Base-by-base conservation (phyloP, 2,113 vertebrate species). In the Upupa epops region DNA sequence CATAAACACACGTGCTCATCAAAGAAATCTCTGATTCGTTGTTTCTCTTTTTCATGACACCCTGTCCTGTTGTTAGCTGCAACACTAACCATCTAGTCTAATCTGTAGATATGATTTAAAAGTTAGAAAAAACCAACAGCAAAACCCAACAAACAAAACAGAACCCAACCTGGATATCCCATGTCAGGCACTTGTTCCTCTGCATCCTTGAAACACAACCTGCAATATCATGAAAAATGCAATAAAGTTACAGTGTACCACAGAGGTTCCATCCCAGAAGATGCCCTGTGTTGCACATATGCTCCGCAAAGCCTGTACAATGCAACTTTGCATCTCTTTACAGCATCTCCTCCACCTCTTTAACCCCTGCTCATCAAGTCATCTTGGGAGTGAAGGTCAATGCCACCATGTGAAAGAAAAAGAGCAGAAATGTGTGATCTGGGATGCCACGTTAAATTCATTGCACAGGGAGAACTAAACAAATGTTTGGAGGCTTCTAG, bases 401-500 rank as follows among this genome's bases (percentile, higher is more conserved):
- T 54, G 40, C 24, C 73, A 60, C 6, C 19, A 15, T 0, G 6
- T 19, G 28, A 29, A 74, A 51, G 22, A 31, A 88, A 84, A 84
- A 71, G 17, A 48, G 5, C 34, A 75, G n/a, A 32, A 77, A 6
- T 48, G 60, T 4, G 13, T 71, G 56, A 74, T 25, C 12, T 51
- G 42, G 24, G 26, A 34, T 87, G 52, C 2, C 3, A 11, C 29
- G 22, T 34, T 83, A 48, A 81, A 78, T 37, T 3, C 49, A 59
- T 13, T 6, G 8, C 49, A 85, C 37, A 54, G 17, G 20, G 32
- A 68, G 14, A n/a, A 56, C 2, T 69, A 58, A 86, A 40, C 40
- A 81, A 75, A 63, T 63, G 13, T 83, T 88, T 93, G 48, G 46
- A 93, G 60, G 36, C 82, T 51, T 88, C 49, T 89, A 82, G 25